Evolutionary conservation across 2,113 vertebrate genomes (phyloP).

Genomic region (Tenebrosternarchus preto): DNA sequence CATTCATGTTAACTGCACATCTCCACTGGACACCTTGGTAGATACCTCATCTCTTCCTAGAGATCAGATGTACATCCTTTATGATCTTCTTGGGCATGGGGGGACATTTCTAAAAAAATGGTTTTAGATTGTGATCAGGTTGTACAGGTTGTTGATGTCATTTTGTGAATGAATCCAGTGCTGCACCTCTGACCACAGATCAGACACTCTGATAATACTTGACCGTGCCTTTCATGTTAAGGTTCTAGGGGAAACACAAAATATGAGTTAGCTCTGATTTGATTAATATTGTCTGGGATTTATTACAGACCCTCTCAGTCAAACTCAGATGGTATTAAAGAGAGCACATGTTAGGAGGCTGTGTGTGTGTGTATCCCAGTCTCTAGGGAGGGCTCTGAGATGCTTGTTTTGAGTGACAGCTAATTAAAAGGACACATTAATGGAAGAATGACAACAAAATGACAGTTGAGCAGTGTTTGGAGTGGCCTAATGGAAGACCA

Average conservation of each 20-base stretch:
- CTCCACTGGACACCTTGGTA: not conserved
- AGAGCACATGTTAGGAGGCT: slow-evolving; percentile 13
- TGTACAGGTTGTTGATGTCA: not conserved
- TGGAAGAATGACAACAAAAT: slow-evolving; percentile 34
- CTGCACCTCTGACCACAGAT: not conserved
- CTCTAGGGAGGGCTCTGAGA: slow-evolving; percentile 29
- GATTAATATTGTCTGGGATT: slow-evolving; percentile 8
- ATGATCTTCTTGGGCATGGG: not conserved
- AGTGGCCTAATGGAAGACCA: slow-evolving; percentile 10
- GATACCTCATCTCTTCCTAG: not conserved
- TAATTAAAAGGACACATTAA: slow-evolving; percentile 50
- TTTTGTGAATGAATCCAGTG: not conserved
- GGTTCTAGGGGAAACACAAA: not conserved
- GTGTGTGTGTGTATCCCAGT: slow-evolving; percentile 25
- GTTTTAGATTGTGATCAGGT: not conserved
- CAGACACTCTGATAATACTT: not conserved
- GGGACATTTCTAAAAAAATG: not conserved
- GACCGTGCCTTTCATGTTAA: not conserved
- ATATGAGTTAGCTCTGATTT: slow-evolving; percentile 1
- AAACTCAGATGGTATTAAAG: not conserved
- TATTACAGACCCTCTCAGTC: slow-evolving; percentile 19
- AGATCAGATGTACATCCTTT: not conserved
- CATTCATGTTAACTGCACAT: slow-evolving; percentile 7
- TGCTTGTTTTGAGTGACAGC: slow-evolving; percentile 15
- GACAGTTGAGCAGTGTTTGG: slow-evolving; percentile 36